Percentiles rank a stretch among this genome's conserved stretches.
Evolutionary conservation across 2,888 invertebrate genomes (phyloP).

Genomic region (Seladonia tumulorum): DNA sequence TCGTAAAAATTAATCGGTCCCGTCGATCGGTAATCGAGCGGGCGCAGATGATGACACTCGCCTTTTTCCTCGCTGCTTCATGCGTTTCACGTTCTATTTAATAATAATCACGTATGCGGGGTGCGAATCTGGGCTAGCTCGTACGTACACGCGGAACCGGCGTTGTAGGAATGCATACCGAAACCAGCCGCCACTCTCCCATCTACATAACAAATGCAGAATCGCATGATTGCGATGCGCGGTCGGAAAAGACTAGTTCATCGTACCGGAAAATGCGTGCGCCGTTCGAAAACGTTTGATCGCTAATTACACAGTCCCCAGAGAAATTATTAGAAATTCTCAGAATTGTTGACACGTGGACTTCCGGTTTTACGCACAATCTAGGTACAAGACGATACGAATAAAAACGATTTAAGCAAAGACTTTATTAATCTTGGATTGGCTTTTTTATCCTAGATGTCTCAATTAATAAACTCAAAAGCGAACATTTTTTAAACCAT

Average conservation of each 20-base stretch:
- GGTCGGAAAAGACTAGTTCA: conserved; percentile 27
- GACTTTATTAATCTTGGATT: not conserved
- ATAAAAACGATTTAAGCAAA: not conserved
- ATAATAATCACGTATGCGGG: conserved; percentile 65
- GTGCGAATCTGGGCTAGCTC: conserved; percentile 32
- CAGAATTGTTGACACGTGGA: not conserved
- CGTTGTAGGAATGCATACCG: conserved; percentile 43
- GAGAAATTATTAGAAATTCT: not conserved
- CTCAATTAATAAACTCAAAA: not conserved
- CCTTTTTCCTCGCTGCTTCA: conserved; percentile 33
- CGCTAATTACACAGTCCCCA: not conserved
- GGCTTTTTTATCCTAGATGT: not conserved
- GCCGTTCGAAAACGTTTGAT: not conserved
- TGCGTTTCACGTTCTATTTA: conserved; percentile 66
- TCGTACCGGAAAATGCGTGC: not conserved
- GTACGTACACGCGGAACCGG: conserved; percentile 14
- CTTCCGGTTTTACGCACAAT: not conserved
- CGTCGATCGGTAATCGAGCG: conserved; percentile 29
- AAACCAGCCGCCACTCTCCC: not conserved
- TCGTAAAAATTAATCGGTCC: conserved; percentile 3
- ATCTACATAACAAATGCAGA: conserved; percentile 54
- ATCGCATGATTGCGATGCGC: conserved; percentile 37
- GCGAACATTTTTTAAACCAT: not conserved
- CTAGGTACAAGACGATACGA: not conserved
- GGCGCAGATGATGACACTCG: conserved; percentile 21